Conservation (phyloP, 2,888 invertebrate species). For the Amphimallon solstitiale region DNA sequence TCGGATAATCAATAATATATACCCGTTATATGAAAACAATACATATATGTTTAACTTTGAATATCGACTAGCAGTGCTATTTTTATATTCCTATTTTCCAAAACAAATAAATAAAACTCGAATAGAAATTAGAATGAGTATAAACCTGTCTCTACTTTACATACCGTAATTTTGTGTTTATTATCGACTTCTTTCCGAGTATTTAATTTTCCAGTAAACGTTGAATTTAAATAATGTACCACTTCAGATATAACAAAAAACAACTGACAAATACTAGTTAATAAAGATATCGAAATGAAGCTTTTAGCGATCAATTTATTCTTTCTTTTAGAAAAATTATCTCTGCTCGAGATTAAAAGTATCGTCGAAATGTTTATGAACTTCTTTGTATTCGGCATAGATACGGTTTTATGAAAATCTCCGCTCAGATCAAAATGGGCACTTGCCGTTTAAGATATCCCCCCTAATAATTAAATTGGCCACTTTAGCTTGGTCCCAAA, state of each 20-base stretch:
- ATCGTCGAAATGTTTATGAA: slow-evolving; percentile 14
- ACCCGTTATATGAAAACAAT: too few relatives aligned
- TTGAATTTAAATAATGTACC: too few relatives aligned
- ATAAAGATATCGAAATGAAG: background rate
- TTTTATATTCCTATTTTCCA: too few relatives aligned
- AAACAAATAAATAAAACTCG: too few relatives aligned
- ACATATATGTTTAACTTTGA: too few relatives aligned
- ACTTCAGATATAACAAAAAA: too few relatives aligned
- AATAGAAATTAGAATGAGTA: too few relatives aligned
- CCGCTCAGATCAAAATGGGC: slow-evolving; percentile 20
- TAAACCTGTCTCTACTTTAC: too few relatives aligned
- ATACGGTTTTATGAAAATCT: slow-evolving; percentile 27
- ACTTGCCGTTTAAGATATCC: slow-evolving; percentile 20
- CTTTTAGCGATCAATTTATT: slow-evolving; percentile 8
- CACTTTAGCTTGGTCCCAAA: slow-evolving; percentile 30
- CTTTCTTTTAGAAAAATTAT: slow-evolving; percentile 6
- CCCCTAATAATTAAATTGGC: slow-evolving; percentile 36
- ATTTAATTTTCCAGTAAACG: background rate
- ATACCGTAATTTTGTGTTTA: too few relatives aligned
- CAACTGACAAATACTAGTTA: background rate
- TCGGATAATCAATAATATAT: too few relatives aligned
- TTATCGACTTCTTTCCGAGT: too few relatives aligned
- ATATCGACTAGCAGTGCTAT: too few relatives aligned
- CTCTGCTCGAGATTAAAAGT: background rate
- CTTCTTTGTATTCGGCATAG: slow-evolving; percentile 9